A percentile compares a stretch with the other conserved stretches of the same genome.
phyloP scores from a whole-genome alignment of 2,797 vertebrate genomes.

The Esox masquinongy region DNA sequence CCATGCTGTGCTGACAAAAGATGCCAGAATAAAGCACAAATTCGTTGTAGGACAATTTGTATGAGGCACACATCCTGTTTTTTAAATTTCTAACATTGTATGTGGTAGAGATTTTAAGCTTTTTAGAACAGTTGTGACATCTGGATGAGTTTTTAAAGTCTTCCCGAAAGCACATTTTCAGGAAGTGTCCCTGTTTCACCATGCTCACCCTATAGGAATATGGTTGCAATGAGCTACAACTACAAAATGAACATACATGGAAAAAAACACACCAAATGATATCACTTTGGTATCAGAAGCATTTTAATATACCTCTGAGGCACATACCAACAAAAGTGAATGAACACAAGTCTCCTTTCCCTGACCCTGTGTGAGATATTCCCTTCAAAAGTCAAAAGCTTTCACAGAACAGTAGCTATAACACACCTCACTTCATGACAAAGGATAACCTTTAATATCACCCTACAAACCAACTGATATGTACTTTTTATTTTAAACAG shows the following conservation, averaged over 20 bases:
- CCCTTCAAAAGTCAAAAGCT: slow-evolving; percentile 44
- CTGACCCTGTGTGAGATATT: slow-evolving; percentile 21
- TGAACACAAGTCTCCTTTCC: slow-evolving; percentile 45
- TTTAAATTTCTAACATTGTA: no score
- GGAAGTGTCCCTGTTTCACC: no score
- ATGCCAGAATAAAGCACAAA: no score
- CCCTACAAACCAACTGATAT: slow-evolving; percentile 31
- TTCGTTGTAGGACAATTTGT: no score
- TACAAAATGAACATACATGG: background rate
- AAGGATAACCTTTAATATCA: slow-evolving; percentile 35
- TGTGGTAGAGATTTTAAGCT: no score
- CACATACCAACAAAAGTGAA: slow-evolving; percentile 52
- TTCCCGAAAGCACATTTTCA: no score
- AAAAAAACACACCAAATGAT: slow-evolving; percentile 10
- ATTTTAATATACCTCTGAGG: slow-evolving; percentile 60
- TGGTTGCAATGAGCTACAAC: background rate
- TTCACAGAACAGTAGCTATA: slow-evolving; percentile 55
- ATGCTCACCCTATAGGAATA: background rate
- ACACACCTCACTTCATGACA: slow-evolving; percentile 40
- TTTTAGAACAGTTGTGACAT: no score
- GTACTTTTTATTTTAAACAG: slow-evolving; percentile 7
- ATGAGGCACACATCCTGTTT: no score
- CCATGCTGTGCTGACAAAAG: no score
- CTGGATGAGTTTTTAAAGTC: no score
- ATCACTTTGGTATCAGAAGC: slow-evolving; percentile 21